Evolutionary conservation across 2,888 invertebrate species (phyloP).

Genomic region (Troides oblongomaculatus): DNA sequence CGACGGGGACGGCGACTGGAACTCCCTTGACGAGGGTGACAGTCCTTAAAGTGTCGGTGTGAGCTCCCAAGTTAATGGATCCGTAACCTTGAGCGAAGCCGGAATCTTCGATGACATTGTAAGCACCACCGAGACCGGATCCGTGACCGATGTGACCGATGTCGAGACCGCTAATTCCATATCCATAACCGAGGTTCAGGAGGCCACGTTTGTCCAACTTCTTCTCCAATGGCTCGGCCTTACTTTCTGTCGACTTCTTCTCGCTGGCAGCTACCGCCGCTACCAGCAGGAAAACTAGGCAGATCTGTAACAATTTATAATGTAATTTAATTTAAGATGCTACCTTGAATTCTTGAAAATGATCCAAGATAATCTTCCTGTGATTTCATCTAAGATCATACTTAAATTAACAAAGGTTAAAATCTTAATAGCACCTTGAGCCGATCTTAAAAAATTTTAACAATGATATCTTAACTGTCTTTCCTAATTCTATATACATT

Average conservation of each 20-base stretch:
- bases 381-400: too few species aligned
- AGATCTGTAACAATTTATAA: conserved; percentile 75
- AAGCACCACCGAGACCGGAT: conserved; percentile 78
- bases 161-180: conserved; percentile 87
- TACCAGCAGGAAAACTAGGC: conserved; percentile 87
- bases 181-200: conserved; percentile 88
- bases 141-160: conserved; percentile 85
- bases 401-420: too few species aligned
- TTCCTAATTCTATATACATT: too few species aligned
- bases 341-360: too few species aligned
- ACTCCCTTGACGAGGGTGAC: conserved; percentile 84
- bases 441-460: too few species aligned
- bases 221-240: conserved; percentile 83
- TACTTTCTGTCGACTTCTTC: conserved; percentile 80
- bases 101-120: conserved; percentile 63
- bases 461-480: too few species aligned
- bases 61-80: conserved; percentile 59
- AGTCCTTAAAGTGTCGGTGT: conserved; percentile 81
- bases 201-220: conserved; percentile 91
- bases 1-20: conserved; percentile 83
- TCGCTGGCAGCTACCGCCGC: conserved; percentile 86
- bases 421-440: too few species aligned
- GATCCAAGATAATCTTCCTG: too few species aligned
- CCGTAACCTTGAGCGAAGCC: conserved; percentile 43
- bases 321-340: neutral